Evolutionary conservation across 1,140 invertebrate genomes (phyloP), one percentile per base, ranked within the genome.

Genomic region (Drosophila pachea): DNA sequence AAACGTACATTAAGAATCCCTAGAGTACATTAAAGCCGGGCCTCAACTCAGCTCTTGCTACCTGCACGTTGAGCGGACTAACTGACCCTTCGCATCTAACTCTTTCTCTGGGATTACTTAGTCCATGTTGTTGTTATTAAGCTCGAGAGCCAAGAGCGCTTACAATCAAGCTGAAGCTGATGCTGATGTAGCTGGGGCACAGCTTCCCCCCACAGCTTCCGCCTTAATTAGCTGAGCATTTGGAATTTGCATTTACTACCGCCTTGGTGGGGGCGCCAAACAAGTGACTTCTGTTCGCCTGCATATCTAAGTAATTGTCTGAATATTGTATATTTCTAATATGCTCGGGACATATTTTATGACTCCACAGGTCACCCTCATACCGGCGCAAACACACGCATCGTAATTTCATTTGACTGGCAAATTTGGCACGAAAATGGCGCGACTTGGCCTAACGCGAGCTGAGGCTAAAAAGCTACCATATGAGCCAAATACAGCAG

Each of bases 341-440:
- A 73, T 65, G 62, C 65, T 47, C 48, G 58, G 50, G 22, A 69
- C 60, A 73, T 59, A 56, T 49, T 53, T 54, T 69, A 56, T 42
- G 53, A 61, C 55, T 62, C 36, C 16, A 14, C 38, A 35, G 38
- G 31, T 8, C 32, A 47, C 49, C 40, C 33, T 52, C 33, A n/a
- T 33, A 12, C 33, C 9, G 11, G 12, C 1, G 16, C 6, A n/a
- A 7, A 50, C 42, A 65, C 35, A 60, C 12, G 42, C 12, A 54
- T 75, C 78, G 84, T 83, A 84, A 84, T 82, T 82, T 84, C 78
- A 82, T 82, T 82, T 82, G 78, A 82, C 78, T 82, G 83, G 78
- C 78, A 82, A 82, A 82, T 82, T 79, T 47, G 67, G 72, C 64
- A 74, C 53, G 50, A 82, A 70, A 68, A 54, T 78, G 65, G 16